Base-by-base conservation (phyloP, 2,888 invertebrate species). In the Ormyrus pomaceus region DNA sequence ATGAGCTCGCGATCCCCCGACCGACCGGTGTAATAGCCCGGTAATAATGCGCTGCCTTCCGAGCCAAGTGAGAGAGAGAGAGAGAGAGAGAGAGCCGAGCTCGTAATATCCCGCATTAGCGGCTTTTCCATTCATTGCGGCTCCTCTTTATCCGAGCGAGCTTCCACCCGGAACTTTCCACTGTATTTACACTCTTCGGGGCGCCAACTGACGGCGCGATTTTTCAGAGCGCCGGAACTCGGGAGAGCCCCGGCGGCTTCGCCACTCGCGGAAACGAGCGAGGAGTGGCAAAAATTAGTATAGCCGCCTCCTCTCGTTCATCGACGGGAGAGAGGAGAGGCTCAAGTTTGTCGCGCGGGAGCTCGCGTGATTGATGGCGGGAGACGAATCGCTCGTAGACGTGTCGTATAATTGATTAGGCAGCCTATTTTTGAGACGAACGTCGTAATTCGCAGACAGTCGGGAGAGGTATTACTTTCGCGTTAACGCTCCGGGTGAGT, bases 101-200 rank as follows among this genome's bases (percentile, higher is more conserved):
- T 58, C 75, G 75, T 75, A 51, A 68, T 75, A 75, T 75, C 75
- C 66, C 50, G 59, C 75, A 75, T 75, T 75, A 75, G 66, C 56
- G 59, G 59, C 74, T 75, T 68, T 68, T 68, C 66, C 53, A 66
- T 61, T 68, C 50, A n/a, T 13, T 13, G 5, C 48, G 34, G n/a
- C n/a, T 34, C 34, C 34, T 34, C 34, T 34, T 34, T 34, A 34
- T 34, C 34, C 34, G 2, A 34, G 34, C 34, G 34, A 34, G 34
- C 34, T 34, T 34, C 34, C 34, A 34, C 34, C 34, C 34, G 34
- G 34, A 34, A 34, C 34, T 34, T 34, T 34, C 34, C 34, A 34
- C 34, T 34, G 34, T 34, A 34, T 34, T 34, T 34, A 34, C 34
- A 34, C 34, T 34, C 3, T 34, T 64, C 62, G 13, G n/a, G 9